Conservation (phyloP, 2,113 vertebrate species). For the Egretta garzetta region DNA sequence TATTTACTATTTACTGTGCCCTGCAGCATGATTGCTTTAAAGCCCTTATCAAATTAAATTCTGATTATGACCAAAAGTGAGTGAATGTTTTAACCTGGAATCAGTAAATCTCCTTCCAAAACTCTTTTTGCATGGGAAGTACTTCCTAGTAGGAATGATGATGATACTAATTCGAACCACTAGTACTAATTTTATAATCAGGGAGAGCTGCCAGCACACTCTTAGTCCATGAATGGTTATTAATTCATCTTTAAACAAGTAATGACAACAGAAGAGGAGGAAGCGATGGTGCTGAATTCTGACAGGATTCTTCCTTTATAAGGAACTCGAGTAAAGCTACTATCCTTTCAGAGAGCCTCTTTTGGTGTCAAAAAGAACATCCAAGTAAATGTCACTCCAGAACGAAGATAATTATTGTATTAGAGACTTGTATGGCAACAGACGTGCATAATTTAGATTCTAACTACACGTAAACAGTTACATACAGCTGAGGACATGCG, state of each 20-base stretch:
- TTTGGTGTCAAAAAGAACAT: constrained; percentile 2
- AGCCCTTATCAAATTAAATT: not conserved
- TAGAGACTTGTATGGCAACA: not conserved
- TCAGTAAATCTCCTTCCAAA: not conserved
- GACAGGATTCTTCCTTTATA: not conserved
- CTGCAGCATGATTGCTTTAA: not conserved
- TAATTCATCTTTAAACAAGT: not conserved
- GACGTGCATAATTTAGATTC: not conserved
- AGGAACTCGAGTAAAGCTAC: not conserved
- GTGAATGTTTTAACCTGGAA: not conserved
- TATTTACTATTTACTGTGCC: not conserved
- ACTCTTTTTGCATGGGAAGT: not conserved
- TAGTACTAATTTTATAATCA: not conserved
- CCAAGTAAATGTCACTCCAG: not conserved
- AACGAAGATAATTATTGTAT: not conserved
- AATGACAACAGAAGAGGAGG: not conserved
- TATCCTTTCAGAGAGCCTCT: not conserved
- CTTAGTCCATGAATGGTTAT: not conserved
- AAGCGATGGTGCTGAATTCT: not conserved
- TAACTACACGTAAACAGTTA: not conserved
- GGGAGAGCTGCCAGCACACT: not conserved
- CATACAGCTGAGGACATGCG: constrained; percentile 10
- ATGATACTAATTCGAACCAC: not conserved
- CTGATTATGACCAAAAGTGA: not conserved
- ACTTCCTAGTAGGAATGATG: not conserved